These are phyloP conservation scores for Turritopsis dohrnii DNA, from an alignment of 30 jellyfish, hydroid and myxozoan genomes.

Conservation along the genomic window DNA sequence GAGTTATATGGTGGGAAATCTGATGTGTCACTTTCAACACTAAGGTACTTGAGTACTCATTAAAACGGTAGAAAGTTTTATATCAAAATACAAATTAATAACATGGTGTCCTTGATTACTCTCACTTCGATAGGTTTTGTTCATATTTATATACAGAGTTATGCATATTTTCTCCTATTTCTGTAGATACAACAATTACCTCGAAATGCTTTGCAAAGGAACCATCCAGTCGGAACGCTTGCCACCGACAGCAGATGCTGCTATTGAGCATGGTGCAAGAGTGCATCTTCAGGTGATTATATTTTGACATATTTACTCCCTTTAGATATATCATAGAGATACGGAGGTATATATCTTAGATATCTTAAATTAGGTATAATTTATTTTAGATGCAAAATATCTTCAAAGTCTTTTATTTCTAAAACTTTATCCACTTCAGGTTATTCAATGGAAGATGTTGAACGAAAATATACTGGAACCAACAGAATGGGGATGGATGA, in stretches of 20 bases:
- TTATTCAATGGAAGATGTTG: slow-evolving; percentile 16
- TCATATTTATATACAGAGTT: background rate
- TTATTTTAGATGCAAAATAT: background rate
- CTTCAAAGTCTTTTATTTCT: too few species aligned
- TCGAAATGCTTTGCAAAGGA: too few species aligned
- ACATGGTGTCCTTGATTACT: too few species aligned
- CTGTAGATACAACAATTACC: slow-evolving; percentile 36
- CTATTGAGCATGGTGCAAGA: too few species aligned
- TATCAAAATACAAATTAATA: too few species aligned
- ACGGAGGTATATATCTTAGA: too few species aligned
- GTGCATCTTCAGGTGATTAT: too few species aligned
- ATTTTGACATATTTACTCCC: background rate
- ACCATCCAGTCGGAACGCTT: too few species aligned
- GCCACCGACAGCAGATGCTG: too few species aligned
- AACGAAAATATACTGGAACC: slow-evolving; percentile 31
- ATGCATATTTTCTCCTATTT: background rate
- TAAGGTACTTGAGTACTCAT: slow-evolving; percentile 20
- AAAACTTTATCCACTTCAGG: slow-evolving; percentile 19
- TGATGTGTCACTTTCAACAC: slow-evolving; percentile 18
- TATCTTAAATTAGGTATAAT: too few species aligned
- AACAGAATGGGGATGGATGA: slow-evolving; percentile 29
- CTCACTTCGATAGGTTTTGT: background rate
- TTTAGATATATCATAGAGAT: too few species aligned
- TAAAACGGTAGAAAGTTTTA: too few species aligned
- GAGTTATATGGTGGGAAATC: slow-evolving; percentile 39